A percentile compares a stretch with the other conserved stretches of the same genome.
Conservation (phyloP, 2,113 vertebrate genomes). For the Okapia johnstoni region DNA sequence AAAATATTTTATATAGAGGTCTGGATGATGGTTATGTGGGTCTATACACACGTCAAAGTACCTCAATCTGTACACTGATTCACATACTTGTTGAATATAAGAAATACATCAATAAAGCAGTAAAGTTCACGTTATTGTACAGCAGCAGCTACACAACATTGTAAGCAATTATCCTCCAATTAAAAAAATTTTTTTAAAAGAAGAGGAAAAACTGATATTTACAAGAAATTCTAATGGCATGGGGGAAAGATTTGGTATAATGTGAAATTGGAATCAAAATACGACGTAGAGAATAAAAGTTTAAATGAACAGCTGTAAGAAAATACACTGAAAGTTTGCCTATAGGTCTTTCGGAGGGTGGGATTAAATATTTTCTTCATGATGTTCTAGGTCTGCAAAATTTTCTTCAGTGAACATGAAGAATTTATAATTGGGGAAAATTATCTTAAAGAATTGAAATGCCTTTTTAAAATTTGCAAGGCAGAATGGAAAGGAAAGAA, state of each 20-base stretch:
- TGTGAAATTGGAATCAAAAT: background rate
- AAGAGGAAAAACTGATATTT: background rate
- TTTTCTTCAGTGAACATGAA: background rate
- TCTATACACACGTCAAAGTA: background rate
- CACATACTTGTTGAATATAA: background rate
- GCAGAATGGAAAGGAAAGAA: conserved; percentile 52
- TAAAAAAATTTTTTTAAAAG: too few relatives aligned
- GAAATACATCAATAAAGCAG: background rate
- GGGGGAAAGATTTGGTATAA: background rate
- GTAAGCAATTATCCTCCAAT: too few relatives aligned
- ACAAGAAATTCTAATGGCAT: background rate
- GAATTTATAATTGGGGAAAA: conserved; percentile 23
- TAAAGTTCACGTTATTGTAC: background rate
- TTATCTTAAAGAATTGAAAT: conserved; percentile 7
- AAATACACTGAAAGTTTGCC: conserved; percentile 2
- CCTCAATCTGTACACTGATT: background rate
- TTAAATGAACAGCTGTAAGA: background rate
- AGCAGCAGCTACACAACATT: too few relatives aligned
- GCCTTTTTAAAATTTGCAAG: conserved; percentile 6
- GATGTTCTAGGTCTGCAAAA: background rate
- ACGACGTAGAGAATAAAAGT: background rate
- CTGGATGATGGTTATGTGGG: background rate
- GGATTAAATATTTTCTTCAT: background rate
- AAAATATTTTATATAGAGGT: background rate
- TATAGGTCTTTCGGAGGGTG: background rate